phyloP scores from a whole-genome alignment of 2,113 vertebrate species.

The Rissa tridactyla region DNA sequence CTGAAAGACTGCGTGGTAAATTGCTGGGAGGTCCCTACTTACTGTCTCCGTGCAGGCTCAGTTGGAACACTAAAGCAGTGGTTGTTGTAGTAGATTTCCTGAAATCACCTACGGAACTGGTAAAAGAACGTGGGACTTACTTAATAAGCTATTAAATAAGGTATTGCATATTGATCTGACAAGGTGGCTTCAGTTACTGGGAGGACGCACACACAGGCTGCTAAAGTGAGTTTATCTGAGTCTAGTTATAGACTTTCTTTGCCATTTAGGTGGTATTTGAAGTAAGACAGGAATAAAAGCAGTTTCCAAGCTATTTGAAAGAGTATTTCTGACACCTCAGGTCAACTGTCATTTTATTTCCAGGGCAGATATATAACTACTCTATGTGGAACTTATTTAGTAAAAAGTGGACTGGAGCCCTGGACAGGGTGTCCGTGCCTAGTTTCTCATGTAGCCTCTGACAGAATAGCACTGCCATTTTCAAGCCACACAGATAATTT shows the following conservation, averaged over 20 bases:
- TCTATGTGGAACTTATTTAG: background rate
- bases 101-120: background rate
- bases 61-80: background rate
- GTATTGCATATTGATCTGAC: background rate
- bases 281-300: constrained; percentile 32
- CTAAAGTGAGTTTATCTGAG: background rate
- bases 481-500: background rate
- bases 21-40: background rate
- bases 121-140: background rate
- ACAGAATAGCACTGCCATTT: background rate
- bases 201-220: background rate
- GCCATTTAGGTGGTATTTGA: constrained; percentile 50
- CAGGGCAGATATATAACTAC: background rate
- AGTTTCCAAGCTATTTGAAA: constrained; percentile 7
- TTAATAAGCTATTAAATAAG: constrained; percentile 28
- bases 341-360: constrained; percentile 49
- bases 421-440: background rate
- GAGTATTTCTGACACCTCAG: constrained; percentile 7
- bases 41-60: rapidly evolving
- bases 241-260: constrained; percentile 6
- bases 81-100: background rate
- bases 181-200: background rate
- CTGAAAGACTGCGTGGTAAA: background rate
- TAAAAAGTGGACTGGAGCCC: background rate
- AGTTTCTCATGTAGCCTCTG: background rate